A percentile compares a stretch with the other conserved stretches of the same genome.
Evolutionary conservation across 2,797 vertebrate genomes (phyloP).

Genomic region (Melanotaenia trifasciata): DNA sequence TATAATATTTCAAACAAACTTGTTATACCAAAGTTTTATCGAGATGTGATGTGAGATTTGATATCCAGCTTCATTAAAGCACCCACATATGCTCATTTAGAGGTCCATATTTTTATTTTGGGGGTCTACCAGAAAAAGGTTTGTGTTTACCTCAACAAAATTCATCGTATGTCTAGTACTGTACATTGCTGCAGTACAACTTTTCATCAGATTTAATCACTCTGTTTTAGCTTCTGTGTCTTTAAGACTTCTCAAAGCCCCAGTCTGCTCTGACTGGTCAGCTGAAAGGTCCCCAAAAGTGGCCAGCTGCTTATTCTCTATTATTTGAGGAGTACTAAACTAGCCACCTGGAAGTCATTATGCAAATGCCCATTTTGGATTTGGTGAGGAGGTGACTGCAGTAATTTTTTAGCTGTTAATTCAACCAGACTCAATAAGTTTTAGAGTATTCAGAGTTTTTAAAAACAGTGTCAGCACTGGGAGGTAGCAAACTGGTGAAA

Average conservation of each 20-base stretch:
- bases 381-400: not conserved
- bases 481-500: slow-evolving; percentile 42
- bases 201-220: not conserved
- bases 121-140: no score
- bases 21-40: no score
- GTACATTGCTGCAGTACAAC: no score
- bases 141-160: no score
- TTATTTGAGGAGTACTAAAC: not conserved
- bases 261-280: not conserved
- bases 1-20: no score
- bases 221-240: not conserved
- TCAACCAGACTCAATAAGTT: not conserved
- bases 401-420: slow-evolving; percentile 6
- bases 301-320: not conserved
- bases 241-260: not conserved
- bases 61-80: no score
- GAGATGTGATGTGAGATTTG: no score
- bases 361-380: not conserved
- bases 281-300: not conserved
- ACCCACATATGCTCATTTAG: not conserved
- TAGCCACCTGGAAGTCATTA: not conserved
- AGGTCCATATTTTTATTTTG: not conserved
- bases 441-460: not conserved
- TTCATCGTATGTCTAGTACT: no score
- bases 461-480: slow-evolving; percentile 12